Percentiles rank a stretch among this genome's conserved stretches.
These are phyloP conservation scores for Zaprionus ghesquierei DNA, from an alignment of 1,140 invertebrate genomes.

Conservation along the genomic window DNA sequence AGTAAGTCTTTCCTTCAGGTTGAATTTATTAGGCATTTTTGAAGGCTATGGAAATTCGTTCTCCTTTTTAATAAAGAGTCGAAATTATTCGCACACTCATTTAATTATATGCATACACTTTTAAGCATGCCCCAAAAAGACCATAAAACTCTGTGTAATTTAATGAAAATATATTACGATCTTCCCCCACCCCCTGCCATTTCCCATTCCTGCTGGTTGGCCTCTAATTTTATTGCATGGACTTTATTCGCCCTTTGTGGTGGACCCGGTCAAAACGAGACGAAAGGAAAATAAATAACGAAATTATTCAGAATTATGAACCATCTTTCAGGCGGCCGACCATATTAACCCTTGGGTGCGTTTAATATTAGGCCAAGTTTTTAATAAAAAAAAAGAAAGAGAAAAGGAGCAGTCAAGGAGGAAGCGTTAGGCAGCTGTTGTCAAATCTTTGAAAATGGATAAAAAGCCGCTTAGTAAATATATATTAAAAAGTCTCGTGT, in stretches of 20 bases:
- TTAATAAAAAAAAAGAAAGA: conserved; percentile 52
- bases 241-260: conserved; percentile 51
- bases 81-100: conserved; percentile 33
- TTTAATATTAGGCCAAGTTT: conserved; percentile 64
- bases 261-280: conserved; percentile 10
- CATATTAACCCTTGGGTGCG: conserved; percentile 61
- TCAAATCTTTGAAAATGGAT: conserved; percentile 64
- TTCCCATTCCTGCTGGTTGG: background rate
- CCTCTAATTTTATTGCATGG: conserved; percentile 60
- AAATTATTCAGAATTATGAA: conserved; percentile 78
- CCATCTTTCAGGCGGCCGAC: conserved; percentile 17
- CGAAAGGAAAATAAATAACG: conserved; percentile 59
- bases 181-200: background rate
- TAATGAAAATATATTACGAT: conserved; percentile 75
- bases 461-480: conserved; percentile 70
- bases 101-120: conserved; percentile 57
- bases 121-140: conserved; percentile 28
- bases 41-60: no score
- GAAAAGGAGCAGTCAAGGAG: background rate
- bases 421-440: background rate
- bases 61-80: conserved; percentile 25
- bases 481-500: conserved; percentile 67
- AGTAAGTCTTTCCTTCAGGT: no score
- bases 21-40: no score
- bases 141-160: conserved; percentile 66